A percentile compares a stretch with the other conserved stretches of the same genome.
phyloP scores from a whole-genome alignment of 2,797 vertebrate species.

The Acanthurus lineatus region DNA sequence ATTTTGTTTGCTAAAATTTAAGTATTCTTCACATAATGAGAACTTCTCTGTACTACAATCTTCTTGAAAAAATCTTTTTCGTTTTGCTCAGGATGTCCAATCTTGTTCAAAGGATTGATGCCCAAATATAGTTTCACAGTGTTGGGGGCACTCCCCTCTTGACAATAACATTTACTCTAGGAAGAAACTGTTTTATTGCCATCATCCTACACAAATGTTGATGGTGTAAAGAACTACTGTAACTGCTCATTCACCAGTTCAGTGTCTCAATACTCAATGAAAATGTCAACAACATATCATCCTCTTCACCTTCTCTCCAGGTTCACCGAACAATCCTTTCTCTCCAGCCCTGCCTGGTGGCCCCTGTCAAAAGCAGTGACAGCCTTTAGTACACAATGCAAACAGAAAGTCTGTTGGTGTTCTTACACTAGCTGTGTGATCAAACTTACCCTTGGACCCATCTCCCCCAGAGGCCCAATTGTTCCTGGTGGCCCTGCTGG shows the following conservation, averaged over 20 bases:
- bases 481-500: slow-evolving; percentile 89
- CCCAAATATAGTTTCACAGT: neutral
- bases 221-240: neutral
- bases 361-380: slow-evolving; percentile 75
- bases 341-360: slow-evolving; percentile 78
- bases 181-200: neutral
- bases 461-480: slow-evolving; percentile 90
- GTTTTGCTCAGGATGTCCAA: neutral
- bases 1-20: neutral
- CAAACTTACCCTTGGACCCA: slow-evolving; percentile 88
- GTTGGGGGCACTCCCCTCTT: neutral
- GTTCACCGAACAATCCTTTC: slow-evolving; percentile 78
- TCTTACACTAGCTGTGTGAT: slow-evolving; percentile 36
- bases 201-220: neutral
- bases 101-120: neutral
- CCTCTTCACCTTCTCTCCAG: slow-evolving; percentile 81
- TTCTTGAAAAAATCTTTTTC: too few relatives aligned
- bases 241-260: neutral
- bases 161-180: neutral
- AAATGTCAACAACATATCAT: neutral
- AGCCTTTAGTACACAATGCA: slow-evolving; percentile 35
- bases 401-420: slow-evolving; percentile 32
- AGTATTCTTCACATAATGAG: neutral
- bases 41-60: too few relatives aligned
- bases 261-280: slow-evolving; percentile 3